These are phyloP conservation scores for Reticulitermes speratus DNA, from an alignment of 1,140 invertebrate species.

Conservation along the genomic window DNA sequence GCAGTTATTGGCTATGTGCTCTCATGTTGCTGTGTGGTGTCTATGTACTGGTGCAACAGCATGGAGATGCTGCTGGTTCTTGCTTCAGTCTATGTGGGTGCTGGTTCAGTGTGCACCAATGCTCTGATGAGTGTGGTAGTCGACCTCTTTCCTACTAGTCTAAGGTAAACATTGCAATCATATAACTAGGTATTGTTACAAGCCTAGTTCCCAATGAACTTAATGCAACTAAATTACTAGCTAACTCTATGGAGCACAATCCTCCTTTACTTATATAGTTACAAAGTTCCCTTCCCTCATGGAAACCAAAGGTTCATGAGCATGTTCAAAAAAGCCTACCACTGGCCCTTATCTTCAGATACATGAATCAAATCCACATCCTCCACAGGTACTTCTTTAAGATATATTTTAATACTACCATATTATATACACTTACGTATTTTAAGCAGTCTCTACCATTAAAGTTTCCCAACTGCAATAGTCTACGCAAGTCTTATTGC, in stretches of 20 bases:
- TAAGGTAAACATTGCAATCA: constrained; percentile 47
- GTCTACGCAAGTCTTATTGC: too few species aligned
- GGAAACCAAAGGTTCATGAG: not conserved
- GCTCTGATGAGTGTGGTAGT: constrained; percentile 55
- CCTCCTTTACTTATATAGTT: not conserved
- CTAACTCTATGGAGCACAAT: not conserved
- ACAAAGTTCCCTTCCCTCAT: not conserved
- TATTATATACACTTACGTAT: too few species aligned
- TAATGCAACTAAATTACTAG: too few species aligned
- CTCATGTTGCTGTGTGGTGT: constrained; percentile 37
- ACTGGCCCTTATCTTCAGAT: not conserved
- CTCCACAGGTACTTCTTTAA: not conserved
- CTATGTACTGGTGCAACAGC: constrained; percentile 44
- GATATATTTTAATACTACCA: not conserved
- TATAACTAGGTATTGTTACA: not conserved
- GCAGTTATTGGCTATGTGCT: constrained; percentile 32
- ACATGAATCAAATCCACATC: not conserved
- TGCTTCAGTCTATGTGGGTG: constrained; percentile 54
- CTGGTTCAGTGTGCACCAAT: constrained; percentile 53
- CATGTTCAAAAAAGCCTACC: not conserved
- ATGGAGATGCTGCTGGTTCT: constrained; percentile 46
- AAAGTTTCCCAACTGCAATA: too few species aligned
- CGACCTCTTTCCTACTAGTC: constrained; percentile 56
- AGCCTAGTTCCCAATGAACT: too few species aligned
- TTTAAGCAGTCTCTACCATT: too few species aligned